Percentiles rank a stretch among this genome's conserved stretches.
Conservation (phyloP, 2,797 vertebrate genomes). For the Psittacula echo region DNA sequence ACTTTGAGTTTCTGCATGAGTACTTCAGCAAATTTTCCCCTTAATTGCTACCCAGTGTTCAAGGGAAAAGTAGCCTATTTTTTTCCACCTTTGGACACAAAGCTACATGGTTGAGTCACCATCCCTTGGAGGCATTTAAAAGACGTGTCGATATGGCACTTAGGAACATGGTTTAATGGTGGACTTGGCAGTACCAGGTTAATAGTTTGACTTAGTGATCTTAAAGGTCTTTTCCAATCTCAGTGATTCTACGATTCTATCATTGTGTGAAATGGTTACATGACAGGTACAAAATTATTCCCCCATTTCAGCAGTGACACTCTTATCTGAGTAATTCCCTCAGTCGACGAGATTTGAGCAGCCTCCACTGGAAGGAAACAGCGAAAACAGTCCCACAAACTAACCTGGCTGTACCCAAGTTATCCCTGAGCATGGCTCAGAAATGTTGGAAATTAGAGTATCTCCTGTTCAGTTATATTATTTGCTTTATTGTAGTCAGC, state of each 20-base stretch:
- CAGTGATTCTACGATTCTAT: neutral
- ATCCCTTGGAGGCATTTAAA: neutral
- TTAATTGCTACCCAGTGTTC: neutral
- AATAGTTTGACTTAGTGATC: neutral
- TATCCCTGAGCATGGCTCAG: neutral
- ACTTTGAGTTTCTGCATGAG: neutral
- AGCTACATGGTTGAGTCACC: neutral
- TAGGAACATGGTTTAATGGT: neutral
- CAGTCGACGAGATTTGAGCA: neutral
- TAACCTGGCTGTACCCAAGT: neutral
- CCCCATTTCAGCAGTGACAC: neutral
- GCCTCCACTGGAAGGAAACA: neutral
- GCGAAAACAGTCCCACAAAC: neutral
- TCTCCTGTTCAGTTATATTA: neutral
- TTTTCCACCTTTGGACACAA: neutral
- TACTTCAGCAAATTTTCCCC: neutral
- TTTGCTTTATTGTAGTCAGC: neutral
- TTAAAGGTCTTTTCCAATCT: neutral
- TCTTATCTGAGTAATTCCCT: neutral
- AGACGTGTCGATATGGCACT: rapidly evolving
- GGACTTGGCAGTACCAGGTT: neutral
- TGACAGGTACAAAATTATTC: neutral
- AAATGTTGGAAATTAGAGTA: neutral
- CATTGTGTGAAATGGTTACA: neutral
- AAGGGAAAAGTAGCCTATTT: neutral